Evolutionary conservation across 1,140 invertebrate genomes (phyloP), one percentile per base, ranked within the genome.

Genomic region (Polyergus mexicanus): DNA sequence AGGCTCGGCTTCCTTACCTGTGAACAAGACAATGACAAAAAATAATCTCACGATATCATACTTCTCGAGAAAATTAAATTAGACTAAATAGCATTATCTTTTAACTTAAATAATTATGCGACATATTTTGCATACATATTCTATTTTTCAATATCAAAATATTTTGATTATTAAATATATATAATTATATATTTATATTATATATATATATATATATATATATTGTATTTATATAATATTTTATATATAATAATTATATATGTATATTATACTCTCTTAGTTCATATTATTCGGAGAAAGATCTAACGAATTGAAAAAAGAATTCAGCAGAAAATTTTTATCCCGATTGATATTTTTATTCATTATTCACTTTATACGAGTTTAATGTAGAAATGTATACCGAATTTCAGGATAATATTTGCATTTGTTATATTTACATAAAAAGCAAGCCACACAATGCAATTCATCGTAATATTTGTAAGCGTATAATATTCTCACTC

Each of bases 1-100:
- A 28, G 10, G 60, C 10, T 47, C n/a, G 22, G 66, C 10, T n/a
- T 32, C 4, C 87, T 87, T 77, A 84, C 85, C 87, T 87, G 78
- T 5, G 38, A 68, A 68, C 22, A 68, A 68, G 66, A 28, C n/a
- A 65, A 63, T 32, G 5, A 65, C 7, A 7, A 8, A 19, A 19
- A 65, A 35, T 19, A 32, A 32, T 28, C 11, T 62, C 60, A 32
- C 60, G n/a, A 56, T 25, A n/a, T 11, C 13, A 3, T 41, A 38
- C 3, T 35, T 32, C 4, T 16, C 28, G 32, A 16, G n/a, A 44
- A 41, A 66, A 66, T 22, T 38, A 22, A 19, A 22, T 68, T 22
- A 38, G 13, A 41, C 6, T 7, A 28, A 28, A 63, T 2, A 11
- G 10, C 1, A 60, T 6, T 25, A 25, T 60, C 25, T 19, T 28